These are phyloP conservation scores for Cydia pomonella DNA, from an alignment of 1,140 invertebrate genomes.

Conservation along the genomic window DNA sequence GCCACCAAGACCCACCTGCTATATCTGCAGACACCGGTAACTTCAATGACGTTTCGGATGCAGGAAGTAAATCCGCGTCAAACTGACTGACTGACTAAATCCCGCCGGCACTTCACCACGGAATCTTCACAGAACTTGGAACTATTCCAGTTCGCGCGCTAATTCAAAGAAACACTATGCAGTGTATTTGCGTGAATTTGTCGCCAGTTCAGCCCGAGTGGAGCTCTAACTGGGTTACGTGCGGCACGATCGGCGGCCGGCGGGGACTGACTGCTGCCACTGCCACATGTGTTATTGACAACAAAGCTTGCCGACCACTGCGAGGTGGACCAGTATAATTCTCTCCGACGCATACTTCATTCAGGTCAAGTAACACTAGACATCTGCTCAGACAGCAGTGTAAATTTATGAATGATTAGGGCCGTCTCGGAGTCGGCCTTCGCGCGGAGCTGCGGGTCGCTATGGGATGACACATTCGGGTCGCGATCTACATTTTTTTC, in stretches of 20 bases:
- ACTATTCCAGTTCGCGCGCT: slow-evolving; percentile 9
- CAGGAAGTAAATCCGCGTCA: slow-evolving; percentile 6
- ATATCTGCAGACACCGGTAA: background rate
- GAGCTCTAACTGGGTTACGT: slow-evolving; percentile 32
- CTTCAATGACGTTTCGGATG: background rate
- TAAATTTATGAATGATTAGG: background rate
- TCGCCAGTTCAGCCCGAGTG: slow-evolving; percentile 27
- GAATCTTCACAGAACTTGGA: slow-evolving; percentile 22
- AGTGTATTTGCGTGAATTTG: slow-evolving; percentile 25
- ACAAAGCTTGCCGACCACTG: background rate
- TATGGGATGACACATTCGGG: background rate
- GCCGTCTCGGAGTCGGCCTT: background rate
- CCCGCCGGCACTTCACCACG: background rate
- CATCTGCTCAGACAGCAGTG: background rate
- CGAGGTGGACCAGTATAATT: slow-evolving; percentile 3
- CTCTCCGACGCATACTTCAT: background rate
- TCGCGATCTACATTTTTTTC: slow-evolving; percentile 22
- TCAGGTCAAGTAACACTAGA: background rate
- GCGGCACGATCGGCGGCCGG: slow-evolving; percentile 19
- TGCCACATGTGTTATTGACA: background rate
- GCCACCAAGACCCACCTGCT: background rate
- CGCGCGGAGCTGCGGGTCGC: background rate
- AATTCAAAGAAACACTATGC: slow-evolving; percentile 16
- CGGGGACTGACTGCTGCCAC: background rate
- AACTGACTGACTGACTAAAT: background rate